phyloP scores from a whole-genome alignment of 2,888 invertebrate species.

The Auanema freiburgensis region DNA sequence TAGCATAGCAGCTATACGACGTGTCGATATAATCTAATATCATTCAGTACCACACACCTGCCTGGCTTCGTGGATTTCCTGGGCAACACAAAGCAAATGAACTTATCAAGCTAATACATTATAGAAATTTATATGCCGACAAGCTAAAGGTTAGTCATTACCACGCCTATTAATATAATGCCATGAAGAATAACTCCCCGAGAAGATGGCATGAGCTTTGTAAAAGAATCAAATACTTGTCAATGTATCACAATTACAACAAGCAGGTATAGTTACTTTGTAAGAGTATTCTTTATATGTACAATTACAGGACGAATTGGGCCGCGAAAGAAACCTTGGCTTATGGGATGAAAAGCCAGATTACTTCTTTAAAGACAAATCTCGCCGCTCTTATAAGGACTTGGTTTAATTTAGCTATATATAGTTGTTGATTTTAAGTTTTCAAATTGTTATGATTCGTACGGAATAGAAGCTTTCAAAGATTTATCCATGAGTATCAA shows the following conservation, averaged over 20 bases:
- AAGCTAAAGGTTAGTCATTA: slow-evolving; percentile 48
- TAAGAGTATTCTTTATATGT: not conserved
- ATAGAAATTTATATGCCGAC: slow-evolving; percentile 57
- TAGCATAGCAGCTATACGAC: not conserved
- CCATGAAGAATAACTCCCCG: slow-evolving; percentile 50
- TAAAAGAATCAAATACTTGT: slow-evolving; percentile 62
- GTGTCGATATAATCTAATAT: not conserved
- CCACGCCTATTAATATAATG: not conserved
- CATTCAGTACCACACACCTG: slow-evolving; percentile 78
- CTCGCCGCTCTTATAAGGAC: slow-evolving; percentile 57
- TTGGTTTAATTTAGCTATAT: slow-evolving; percentile 35
- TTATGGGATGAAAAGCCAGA: slow-evolving; percentile 64
- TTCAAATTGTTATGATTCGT: not conserved
- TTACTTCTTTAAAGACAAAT: slow-evolving; percentile 64
- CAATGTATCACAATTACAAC: slow-evolving; percentile 63
- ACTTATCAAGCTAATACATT: slow-evolving; percentile 63
- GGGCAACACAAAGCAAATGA: slow-evolving; percentile 70
- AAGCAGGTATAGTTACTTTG: slow-evolving; percentile 44
- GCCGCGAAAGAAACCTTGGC: slow-evolving; percentile 59
- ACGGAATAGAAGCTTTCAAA: slow-evolving; percentile 7
- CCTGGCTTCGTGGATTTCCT: slow-evolving; percentile 84
- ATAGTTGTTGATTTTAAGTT: slow-evolving; percentile 10
- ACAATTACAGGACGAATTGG: slow-evolving; percentile 55
- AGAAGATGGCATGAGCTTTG: slow-evolving; percentile 61
- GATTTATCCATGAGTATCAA: slow-evolving; percentile 10